Percentiles rank a stretch among this genome's conserved stretches.
These are phyloP conservation scores for Tetrax tetrax DNA, from an alignment of 2,113 vertebrate genomes.

Conservation along the genomic window DNA sequence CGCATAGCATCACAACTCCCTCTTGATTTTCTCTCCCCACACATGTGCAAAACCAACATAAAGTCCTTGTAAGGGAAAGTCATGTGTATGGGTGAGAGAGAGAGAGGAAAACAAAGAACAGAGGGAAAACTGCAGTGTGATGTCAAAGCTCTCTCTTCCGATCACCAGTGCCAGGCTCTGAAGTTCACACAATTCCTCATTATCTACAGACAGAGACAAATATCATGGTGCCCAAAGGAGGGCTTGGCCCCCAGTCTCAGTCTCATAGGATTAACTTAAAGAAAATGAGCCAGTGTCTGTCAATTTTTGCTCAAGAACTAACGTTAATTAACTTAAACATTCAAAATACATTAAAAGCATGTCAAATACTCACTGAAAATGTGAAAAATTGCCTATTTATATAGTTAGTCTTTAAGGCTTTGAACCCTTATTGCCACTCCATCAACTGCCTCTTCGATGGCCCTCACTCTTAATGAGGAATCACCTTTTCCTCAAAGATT, in stretches of 20 bases:
- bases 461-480: background rate
- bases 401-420: background rate
- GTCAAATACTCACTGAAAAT: background rate
- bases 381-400: background rate
- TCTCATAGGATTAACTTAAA: background rate
- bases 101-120: conserved; percentile 6
- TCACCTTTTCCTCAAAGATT: background rate
- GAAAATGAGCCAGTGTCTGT: background rate
- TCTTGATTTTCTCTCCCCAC: background rate
- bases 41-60: background rate
- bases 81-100: background rate
- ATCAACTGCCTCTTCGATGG: background rate
- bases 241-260: background rate
- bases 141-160: background rate
- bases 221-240: background rate
- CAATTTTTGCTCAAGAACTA: background rate
- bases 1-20: background rate
- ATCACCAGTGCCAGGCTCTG: conserved; percentile 31
- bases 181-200: background rate
- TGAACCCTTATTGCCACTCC: background rate
- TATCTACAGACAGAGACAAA: background rate
- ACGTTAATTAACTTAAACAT: background rate
- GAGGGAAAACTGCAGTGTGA: background rate
- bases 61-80: background rate
- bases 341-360: background rate